phyloP scores from a whole-genome alignment of 2,888 invertebrate species.

The Oscheius onirici region DNA sequence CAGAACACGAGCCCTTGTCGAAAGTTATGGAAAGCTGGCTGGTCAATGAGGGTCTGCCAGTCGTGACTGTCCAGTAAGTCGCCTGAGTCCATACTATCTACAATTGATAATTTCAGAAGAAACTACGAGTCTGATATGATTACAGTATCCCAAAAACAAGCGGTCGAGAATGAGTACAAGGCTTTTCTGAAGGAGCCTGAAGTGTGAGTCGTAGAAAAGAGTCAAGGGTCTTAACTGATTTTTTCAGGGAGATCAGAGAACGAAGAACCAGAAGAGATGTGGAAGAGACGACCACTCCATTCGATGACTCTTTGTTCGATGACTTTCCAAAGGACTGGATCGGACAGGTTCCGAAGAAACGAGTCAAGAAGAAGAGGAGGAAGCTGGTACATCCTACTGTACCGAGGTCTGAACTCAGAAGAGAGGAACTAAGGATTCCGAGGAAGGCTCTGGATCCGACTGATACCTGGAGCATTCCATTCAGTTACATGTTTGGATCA shows the following conservation, averaged over 20 bases:
- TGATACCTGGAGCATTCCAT: conserved; percentile 68
- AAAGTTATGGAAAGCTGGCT: conserved; percentile 69
- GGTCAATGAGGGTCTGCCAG: conserved; percentile 67
- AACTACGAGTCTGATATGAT: conserved; percentile 65
- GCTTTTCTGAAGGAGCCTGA: conserved; percentile 12
- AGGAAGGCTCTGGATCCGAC: conserved; percentile 41
- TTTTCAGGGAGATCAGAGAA: not conserved
- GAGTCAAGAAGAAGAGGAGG: conserved; percentile 37
- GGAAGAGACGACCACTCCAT: conserved; percentile 35
- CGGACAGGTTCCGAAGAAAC: conserved; percentile 16
- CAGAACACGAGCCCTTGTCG: conserved; percentile 56
- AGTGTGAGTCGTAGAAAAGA: not conserved
- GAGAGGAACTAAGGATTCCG: conserved; percentile 51
- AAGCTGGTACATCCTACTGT: conserved; percentile 4
- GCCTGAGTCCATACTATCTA: not conserved
- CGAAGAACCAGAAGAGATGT: not conserved
- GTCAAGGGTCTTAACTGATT: not conserved
- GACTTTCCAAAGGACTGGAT: conserved; percentile 35
- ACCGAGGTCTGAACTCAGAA: conserved; percentile 12
- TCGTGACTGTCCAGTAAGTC: conserved; percentile 55
- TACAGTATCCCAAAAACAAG: conserved; percentile 40
- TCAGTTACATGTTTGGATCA: conserved; percentile 68
- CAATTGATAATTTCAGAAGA: conserved; percentile 38
- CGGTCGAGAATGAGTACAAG: conserved; percentile 26
- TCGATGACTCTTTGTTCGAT: conserved; percentile 53